Base-by-base conservation (phyloP, 2,113 vertebrate genomes). In the Archocentrus centrarchus region DNA sequence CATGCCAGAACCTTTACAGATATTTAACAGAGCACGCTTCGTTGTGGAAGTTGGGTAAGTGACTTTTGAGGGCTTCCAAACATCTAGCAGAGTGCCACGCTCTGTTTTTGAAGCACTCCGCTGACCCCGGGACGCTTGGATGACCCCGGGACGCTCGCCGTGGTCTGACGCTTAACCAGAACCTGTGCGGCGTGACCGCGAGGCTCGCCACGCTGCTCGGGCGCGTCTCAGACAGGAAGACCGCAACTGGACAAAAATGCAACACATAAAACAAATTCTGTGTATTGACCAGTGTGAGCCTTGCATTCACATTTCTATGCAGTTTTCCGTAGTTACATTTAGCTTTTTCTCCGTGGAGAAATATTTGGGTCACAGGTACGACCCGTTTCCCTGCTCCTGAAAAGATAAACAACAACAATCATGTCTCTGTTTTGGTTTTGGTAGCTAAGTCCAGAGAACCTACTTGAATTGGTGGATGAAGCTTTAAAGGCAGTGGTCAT, bases 341-440 rank as follows among this genome's bases (percentile, higher is more conserved):
- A 93, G 89, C 80, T 92, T 88, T 75, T 79, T 89, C 89, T 92
- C 85, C 84, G 62, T 62, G 81, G 86, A 88, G 86, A 91, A 86
- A 87, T 14, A 63, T 77, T 18, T 78, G 80, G 86, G 83, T 81
- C 89, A 79, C 75, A 79, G 53, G 83, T 30, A 53, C 80, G 86
- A 93, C 87, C 89, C 82, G 82, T 88, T 87, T 91, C 84, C 86
- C 90, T 92, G 92, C 93, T 92, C 85, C 47, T 78, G 82, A 88
- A 82, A 27, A 61, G 20, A 75, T 58, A 79, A 55, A 44, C 47
- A 58, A 60, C 50, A 92, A 92, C 88, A 94, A 93, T 84, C 86
- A 86, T 84, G 90, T 88, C 87, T 88, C 81, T 92, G 92, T 93
- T 95, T 94, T 94, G 94, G 92, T 95, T 85, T 70, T 70, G 44